phyloP scores from a whole-genome alignment of 2,113 vertebrate species.

The Vulpes ferrilata region DNA sequence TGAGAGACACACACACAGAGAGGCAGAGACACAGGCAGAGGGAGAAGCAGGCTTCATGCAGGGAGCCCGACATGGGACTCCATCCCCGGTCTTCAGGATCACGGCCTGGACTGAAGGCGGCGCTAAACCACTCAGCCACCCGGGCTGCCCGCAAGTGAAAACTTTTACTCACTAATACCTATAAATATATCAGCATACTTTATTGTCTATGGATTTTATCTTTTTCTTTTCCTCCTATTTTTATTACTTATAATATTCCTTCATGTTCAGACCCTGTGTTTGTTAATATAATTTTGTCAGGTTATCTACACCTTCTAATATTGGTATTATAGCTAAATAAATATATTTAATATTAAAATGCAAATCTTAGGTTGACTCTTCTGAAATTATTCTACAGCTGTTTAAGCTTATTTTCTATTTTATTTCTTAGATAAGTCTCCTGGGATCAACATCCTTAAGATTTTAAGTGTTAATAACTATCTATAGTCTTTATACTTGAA shows the following conservation, averaged over 20 bases:
- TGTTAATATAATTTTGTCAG: neutral
- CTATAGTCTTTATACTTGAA: neutral
- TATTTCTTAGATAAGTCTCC: neutral
- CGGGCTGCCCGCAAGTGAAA: neutral
- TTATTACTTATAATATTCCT: neutral
- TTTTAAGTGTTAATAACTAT: neutral
- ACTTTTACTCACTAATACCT: neutral
- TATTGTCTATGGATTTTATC: neutral
- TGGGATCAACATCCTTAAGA: neutral
- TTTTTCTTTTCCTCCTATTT: neutral
- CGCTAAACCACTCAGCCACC: too few relatives aligned
- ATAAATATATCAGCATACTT: neutral
- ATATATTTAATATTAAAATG: neutral
- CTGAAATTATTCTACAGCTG: neutral
- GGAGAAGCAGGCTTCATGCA: too few relatives aligned
- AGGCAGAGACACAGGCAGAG: too few relatives aligned
- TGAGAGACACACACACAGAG: too few relatives aligned
- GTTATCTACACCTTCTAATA: neutral
- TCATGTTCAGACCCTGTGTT: neutral
- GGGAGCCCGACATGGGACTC: too few relatives aligned
- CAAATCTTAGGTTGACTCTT: neutral
- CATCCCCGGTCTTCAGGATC: too few relatives aligned
- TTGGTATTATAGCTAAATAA: neutral
- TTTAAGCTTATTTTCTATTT: neutral
- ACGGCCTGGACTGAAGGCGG: too few relatives aligned